A percentile compares a stretch with the other conserved stretches of the same genome.
Conservation (phyloP, 2,113 vertebrate genomes). For the Callipepla californica region DNA sequence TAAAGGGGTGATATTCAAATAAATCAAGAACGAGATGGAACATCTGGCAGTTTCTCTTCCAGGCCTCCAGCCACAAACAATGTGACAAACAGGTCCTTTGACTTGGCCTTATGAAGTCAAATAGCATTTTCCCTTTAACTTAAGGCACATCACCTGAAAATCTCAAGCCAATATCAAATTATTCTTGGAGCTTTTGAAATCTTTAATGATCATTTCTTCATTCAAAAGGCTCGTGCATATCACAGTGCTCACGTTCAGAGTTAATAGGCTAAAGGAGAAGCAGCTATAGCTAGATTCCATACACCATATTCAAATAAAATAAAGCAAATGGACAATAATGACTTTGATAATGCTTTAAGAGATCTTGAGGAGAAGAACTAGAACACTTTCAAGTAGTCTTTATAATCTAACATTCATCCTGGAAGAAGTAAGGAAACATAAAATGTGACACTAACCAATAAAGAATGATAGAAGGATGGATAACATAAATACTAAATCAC, state of each 20-base stretch:
- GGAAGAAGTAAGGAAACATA: background rate
- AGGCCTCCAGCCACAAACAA: background rate
- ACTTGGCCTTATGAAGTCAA: background rate
- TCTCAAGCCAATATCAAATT: background rate
- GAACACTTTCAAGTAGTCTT: background rate
- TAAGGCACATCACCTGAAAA: background rate
- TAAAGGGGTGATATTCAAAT: constrained; percentile 7
- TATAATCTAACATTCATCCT: background rate
- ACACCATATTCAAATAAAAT: background rate
- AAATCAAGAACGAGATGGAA: background rate
- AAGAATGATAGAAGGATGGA: background rate
- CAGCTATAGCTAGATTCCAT: background rate
- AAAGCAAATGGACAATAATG: background rate
- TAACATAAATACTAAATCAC: background rate
- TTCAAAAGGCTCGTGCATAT: background rate
- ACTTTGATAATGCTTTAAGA: background rate
- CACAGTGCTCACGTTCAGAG: constrained; percentile 6
- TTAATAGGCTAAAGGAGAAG: background rate
- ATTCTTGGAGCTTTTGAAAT: background rate
- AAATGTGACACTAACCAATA: background rate
- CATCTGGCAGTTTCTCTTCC: background rate
- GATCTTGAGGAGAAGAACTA: background rate
- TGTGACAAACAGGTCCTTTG: background rate
- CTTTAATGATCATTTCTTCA: background rate
- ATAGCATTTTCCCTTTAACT: background rate